Evolutionary conservation across 2,888 invertebrate species (phyloP).

Genomic region (Gymnocheta viridis): DNA sequence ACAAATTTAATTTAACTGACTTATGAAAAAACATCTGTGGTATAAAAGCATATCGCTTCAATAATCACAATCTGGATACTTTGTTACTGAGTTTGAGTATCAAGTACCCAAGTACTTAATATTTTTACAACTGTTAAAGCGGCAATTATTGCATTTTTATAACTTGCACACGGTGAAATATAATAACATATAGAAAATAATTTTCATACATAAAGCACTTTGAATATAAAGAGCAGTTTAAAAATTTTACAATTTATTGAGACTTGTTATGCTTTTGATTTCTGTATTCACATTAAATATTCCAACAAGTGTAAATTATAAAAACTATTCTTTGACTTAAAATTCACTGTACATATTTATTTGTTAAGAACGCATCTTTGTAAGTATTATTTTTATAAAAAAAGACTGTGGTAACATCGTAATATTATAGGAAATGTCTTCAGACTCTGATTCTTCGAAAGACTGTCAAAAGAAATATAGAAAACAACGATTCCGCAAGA

Average conservation of each 20-base stretch:
- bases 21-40: neutral
- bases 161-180: neutral
- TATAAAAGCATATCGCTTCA: neutral
- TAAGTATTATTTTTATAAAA: neutral
- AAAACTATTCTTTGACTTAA: conserved; percentile 8
- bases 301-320: conserved; percentile 7
- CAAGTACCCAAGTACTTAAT: neutral
- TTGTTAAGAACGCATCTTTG: neutral
- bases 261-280: conserved; percentile 8
- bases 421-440: neutral
- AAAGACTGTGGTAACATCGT: no score
- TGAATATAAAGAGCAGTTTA: conserved; percentile 1
- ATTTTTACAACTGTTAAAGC: no score
- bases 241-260: neutral
- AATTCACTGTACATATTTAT: neutral
- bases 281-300: conserved; percentile 10
- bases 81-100: neutral
- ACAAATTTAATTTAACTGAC: neutral
- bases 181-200: neutral
- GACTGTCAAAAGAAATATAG: neutral
- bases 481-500: conserved; percentile 2
- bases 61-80: neutral
- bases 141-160: neutral
- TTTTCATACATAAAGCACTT: neutral
- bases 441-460: neutral